Evolutionary conservation across 2,113 vertebrate species (phyloP).

Genomic region (Pimephales promelas): DNA sequence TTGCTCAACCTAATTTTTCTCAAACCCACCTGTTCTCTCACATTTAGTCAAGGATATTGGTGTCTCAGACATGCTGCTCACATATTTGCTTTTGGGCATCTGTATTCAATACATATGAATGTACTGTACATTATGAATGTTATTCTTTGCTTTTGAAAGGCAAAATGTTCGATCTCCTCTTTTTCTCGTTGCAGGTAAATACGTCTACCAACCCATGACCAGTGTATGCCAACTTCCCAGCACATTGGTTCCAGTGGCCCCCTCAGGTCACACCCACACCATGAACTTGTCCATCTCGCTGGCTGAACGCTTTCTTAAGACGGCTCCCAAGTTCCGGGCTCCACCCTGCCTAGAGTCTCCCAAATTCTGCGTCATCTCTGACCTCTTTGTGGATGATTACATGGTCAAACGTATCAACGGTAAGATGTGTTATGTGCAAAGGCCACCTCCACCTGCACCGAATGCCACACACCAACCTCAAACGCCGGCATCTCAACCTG

Average conservation of each 20-base stretch:
- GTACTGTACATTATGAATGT: neutral
- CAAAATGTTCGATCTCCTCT: neutral
- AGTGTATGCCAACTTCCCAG: constrained; percentile 86
- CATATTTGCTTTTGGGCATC: neutral
- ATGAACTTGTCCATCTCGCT: constrained; percentile 84
- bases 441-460: constrained; percentile 71
- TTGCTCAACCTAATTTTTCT: neutral
- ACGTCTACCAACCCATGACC: constrained; percentile 91
- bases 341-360: constrained; percentile 81
- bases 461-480: constrained; percentile 22
- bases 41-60: neutral
- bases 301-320: constrained; percentile 83
- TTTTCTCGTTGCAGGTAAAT: constrained; percentile 78
- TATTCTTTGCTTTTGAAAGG: neutral
- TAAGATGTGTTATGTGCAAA: constrained; percentile 91
- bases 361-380: constrained; percentile 84
- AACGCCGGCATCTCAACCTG: constrained; percentile 31
- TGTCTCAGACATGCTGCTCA: neutral
- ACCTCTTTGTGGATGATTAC: constrained; percentile 88
- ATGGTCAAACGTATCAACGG: constrained; percentile 89
- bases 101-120: neutral
- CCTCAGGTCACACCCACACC: constrained; percentile 76
- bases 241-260: constrained; percentile 79
- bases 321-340: constrained; percentile 80
- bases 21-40: neutral